Evolutionary conservation across 64 coral and sea anemone genomes (phyloP), one percentile per base, ranked within the genome.

Genomic region (Astreopora myriophthalma): DNA sequence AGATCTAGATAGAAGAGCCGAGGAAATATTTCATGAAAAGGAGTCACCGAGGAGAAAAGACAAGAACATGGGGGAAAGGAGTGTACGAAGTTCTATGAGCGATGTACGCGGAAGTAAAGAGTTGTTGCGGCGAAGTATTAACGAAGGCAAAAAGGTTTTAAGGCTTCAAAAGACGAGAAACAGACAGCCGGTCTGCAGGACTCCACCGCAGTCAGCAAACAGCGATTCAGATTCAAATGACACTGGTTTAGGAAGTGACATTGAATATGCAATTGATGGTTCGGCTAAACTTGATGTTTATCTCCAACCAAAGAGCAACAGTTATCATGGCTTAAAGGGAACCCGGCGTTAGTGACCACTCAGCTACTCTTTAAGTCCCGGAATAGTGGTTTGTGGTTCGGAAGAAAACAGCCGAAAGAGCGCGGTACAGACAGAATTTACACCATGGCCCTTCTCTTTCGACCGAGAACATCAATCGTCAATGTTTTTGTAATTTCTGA

Each of bases 241-340:
- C 13, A 87, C 70, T 48, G 85, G 85, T 33, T 36, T 87, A 3
- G 85, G 85, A 5, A 87, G 66, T 51, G 85, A 73, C 12, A 87
- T 87, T 58, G 85, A 70, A 87, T 87, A 72, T 72, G 20, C 37
- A 10, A 8, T 70, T 25, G 38, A 73, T 51, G 85, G 85, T 55
- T 87, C 64, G 36, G 48, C 85, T 22, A 87, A 87, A 69, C 65
- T 87, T 14, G 85, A 87, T 71, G 44, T 87, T 46, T 87, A 87
- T 51, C 85, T 87, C 38, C 79, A 83, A 64, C 79, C 79, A 57
- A 83, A 57, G 8, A 6, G 57, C 32, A 24, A 33, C 23, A 38
- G 55, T 83, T 38, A 20, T 13, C 32, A 39, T 39, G n/a, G n/a
- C n/a, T n/a, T n/a, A n/a, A n/a, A n/a, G n/a, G n/a, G n/a, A n/a